These are phyloP conservation scores for Myopa testacea DNA, from an alignment of 2,888 invertebrate species.

Conservation along the genomic window DNA sequence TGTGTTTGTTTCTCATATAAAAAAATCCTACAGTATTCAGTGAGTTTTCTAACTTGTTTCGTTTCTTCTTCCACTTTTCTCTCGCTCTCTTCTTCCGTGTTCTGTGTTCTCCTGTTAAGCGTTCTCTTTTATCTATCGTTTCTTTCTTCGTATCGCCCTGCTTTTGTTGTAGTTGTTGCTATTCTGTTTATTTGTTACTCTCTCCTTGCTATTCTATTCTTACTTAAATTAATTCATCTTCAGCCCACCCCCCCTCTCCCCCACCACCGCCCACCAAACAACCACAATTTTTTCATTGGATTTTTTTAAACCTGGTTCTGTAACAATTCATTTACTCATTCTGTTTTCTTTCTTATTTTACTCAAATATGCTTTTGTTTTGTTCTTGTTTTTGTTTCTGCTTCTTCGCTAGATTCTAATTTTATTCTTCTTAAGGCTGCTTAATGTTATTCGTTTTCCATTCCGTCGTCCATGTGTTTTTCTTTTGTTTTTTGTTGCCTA, in stretches of 20 bases:
- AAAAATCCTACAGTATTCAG: conserved; percentile 39
- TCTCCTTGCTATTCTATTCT: conserved; percentile 17
- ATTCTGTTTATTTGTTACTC: too few species aligned
- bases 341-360: too few species aligned
- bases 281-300: too few species aligned
- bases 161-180: neutral
- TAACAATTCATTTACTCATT: too few species aligned
- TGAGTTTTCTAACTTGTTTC: conserved; percentile 38
- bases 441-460: conserved; percentile 31
- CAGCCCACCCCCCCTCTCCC: too few species aligned
- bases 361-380: too few species aligned
- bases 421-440: neutral
- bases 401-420: neutral
- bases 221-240: conserved; percentile 25
- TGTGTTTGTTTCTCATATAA: conserved; percentile 44
- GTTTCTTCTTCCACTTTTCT: conserved; percentile 36
- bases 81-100: conserved; percentile 32
- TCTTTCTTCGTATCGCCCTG: neutral
- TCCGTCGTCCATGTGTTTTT: conserved; percentile 19
- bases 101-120: neutral
- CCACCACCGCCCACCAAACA: too few species aligned
- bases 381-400: too few species aligned
- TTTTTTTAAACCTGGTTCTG: too few species aligned
- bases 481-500: neutral
- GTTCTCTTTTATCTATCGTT: conserved; percentile 4